Conservation (phyloP, 1,140 invertebrate species). For the Camponotus floridanus region DNA sequence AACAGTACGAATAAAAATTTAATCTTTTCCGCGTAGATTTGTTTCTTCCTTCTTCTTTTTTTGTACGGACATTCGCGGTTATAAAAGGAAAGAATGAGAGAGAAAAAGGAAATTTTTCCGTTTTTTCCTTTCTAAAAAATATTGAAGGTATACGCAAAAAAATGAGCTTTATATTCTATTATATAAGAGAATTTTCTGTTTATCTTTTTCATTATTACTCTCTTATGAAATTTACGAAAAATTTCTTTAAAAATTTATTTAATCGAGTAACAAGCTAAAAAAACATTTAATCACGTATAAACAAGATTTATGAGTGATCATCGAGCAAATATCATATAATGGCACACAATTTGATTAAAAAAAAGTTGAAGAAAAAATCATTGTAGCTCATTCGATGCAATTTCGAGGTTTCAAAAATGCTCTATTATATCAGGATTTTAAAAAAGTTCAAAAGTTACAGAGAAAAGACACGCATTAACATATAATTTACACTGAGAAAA, state of each 20-base stretch:
- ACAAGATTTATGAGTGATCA: neutral
- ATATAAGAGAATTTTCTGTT: neutral
- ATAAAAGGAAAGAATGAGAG: neutral
- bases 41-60: neutral
- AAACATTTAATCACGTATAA: neutral
- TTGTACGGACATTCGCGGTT: constrained; percentile 22
- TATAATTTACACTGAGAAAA: too few relatives aligned
- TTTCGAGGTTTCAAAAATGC: neutral
- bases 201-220: neutral
- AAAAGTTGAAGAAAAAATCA: too few relatives aligned
- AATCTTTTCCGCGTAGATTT: constrained; percentile 17
- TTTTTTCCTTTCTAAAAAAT: neutral
- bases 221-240: neutral
- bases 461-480: too few relatives aligned
- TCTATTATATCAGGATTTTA: too few relatives aligned
- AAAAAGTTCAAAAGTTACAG: too few relatives aligned
- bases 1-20: constrained; percentile 47
- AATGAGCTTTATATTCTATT: neutral
- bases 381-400: neutral
- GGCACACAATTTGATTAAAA: too few relatives aligned
- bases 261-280: too few relatives aligned
- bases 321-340: neutral
- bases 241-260: neutral
- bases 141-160: neutral
- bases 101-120: too few relatives aligned